A percentile compares a stretch with the other conserved stretches of the same genome.
Conservation (phyloP, 2,888 invertebrate genomes). For the Serripes groenlandicus region DNA sequence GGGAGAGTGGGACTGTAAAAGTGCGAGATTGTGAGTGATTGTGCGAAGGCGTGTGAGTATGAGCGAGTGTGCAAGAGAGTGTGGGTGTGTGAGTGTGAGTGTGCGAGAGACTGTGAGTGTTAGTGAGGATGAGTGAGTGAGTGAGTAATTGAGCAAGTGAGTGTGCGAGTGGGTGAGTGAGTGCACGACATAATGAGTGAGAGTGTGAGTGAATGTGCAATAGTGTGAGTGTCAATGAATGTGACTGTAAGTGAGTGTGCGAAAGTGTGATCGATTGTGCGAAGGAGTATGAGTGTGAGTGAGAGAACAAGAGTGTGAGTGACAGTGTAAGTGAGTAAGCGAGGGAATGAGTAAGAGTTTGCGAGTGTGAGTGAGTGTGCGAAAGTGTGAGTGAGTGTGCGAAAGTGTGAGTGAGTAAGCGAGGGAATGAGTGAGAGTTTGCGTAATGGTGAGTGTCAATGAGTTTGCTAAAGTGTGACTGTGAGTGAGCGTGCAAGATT, state of each 20-base stretch:
- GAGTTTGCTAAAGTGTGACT: neutral
- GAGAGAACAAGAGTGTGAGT: neutral
- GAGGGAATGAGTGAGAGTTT: slow-evolving; percentile 10
- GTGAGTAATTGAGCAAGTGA: neutral
- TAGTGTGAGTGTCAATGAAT: too few species aligned
- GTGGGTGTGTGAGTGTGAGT: neutral
- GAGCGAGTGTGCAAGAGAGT: neutral
- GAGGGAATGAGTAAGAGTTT: neutral
- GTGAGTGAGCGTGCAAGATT: neutral
- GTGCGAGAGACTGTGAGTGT: neutral
- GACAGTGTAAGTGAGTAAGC: neutral
- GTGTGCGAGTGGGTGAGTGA: neutral
- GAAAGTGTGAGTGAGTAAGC: neutral
- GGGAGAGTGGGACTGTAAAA: neutral
- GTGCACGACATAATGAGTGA: neutral
- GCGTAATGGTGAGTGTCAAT: neutral
- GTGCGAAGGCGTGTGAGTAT: neutral
- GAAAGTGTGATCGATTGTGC: too few species aligned
- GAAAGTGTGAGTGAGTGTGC: slow-evolving; percentile 1
- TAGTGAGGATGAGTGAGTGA: neutral
- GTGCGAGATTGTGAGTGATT: neutral
- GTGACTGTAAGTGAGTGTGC: neutral
- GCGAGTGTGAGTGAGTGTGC: neutral
- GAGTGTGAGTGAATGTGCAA: too few species aligned
- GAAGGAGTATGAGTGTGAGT: neutral